Percentiles rank a stretch among this genome's conserved stretches.
Conservation (phyloP, 1,140 invertebrate species). For the Calliopsis andreniformis region DNA sequence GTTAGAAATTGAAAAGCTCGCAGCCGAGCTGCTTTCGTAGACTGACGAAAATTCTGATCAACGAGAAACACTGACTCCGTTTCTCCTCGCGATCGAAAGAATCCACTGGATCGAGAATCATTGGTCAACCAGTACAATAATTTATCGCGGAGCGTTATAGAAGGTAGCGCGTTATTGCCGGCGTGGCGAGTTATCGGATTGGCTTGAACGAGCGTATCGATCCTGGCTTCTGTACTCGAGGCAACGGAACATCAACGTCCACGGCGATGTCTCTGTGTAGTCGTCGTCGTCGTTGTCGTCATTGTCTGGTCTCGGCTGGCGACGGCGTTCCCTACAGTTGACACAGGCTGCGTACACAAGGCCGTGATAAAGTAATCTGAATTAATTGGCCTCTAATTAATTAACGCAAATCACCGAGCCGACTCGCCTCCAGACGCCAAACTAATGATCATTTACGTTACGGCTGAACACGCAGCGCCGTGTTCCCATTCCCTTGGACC, state of each 20-base stretch:
- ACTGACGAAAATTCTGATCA: background rate
- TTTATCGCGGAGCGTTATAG: constrained; percentile 4
- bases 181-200: constrained; percentile 60
- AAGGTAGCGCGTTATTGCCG: constrained; percentile 28
- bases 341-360: constrained; percentile 41
- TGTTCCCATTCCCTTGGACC: constrained; percentile 41
- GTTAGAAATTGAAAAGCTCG: constrained; percentile 19
- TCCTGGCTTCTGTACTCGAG: constrained; percentile 35
- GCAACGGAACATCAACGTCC: constrained; percentile 56
- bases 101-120: background rate
- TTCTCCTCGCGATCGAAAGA: background rate
- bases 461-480: constrained; percentile 30
- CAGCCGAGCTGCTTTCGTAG: background rate
- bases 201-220: constrained; percentile 60
- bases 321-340: constrained; percentile 32
- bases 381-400: constrained; percentile 67
- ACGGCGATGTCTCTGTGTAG: constrained; percentile 41
- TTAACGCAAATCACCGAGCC: constrained; percentile 62
- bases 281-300: constrained; percentile 21
- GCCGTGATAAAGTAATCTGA: constrained; percentile 67
- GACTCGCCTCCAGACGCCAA: constrained; percentile 30
- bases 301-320: constrained; percentile 47
- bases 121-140: background rate
- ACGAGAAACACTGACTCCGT: no score
- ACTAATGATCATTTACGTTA: constrained; percentile 61